Base-by-base conservation (phyloP, 2,113 vertebrate species). In the Thalassarche chlororhynchos region DNA sequence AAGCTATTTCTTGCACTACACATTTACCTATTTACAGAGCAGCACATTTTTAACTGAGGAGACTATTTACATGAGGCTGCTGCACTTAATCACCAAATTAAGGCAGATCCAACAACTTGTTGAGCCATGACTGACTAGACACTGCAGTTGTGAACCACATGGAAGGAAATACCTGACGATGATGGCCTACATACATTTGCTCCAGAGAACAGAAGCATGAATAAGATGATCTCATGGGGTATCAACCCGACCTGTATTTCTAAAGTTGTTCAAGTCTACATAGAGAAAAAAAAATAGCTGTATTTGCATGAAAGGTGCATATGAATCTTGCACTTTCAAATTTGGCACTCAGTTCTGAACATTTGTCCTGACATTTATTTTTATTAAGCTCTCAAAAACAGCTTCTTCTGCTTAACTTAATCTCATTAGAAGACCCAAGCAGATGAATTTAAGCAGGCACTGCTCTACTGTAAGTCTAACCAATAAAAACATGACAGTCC, bases 311-410 rank as follows among this genome's bases (percentile, higher is more conserved):
- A 77, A 89, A 89, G 32, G 10, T 24, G 47, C 13, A 32, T 4
- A n/a, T 1, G 13, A 84, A 90, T 24, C 51, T 52, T 20, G 17
- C 11, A 40, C 17, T 38, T 55, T 42, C 29, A 55, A 58, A 57
- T 8, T 47, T 36, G 40, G 49, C 69, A 46, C 40, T 69, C 20
- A 12, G 46, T 51, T 85, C 79, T 51, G 32, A 76, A 94, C 90
- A 88, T 61, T 32, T 74, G 29, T 83, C 17, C 75, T 74, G 46
- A 65, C 38, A 14, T 74, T 76, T 83, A n/a, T 83, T 84, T 79
- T 95, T 74, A 88, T 76, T 92, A 90, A 85, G 64, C 38, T 64
- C 77, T 82, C 40, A 91, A 28, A 83, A 93, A 91, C 58, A 84
- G 38, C 80, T 84, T 14, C 57, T 93, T 83, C 84, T 79, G 31